Evolutionary conservation across 1,140 invertebrate genomes (phyloP).

Genomic region (Bombus vancouverensis): DNA sequence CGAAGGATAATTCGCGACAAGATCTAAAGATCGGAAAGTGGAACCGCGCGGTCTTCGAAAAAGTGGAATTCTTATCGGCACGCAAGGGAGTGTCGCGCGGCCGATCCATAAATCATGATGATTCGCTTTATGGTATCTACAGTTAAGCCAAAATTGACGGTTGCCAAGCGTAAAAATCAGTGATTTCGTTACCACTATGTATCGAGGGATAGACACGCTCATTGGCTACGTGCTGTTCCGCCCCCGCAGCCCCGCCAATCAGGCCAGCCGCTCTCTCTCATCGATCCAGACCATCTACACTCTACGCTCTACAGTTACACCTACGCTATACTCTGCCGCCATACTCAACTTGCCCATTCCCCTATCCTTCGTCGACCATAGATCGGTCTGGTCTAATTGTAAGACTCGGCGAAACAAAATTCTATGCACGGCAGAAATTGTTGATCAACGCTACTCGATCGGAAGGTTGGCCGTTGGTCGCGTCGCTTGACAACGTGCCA

Average conservation of each 20-base stretch:
- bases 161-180: slow-evolving; percentile 77
- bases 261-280: slow-evolving; percentile 77
- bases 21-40: not conserved
- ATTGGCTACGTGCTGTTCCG: slow-evolving; percentile 80
- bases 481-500: not conserved
- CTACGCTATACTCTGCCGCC: slow-evolving; percentile 75
- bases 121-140: slow-evolving; percentile 65
- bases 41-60: not conserved
- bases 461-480: not conserved
- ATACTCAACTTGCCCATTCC: slow-evolving; percentile 71
- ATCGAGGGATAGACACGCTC: slow-evolving; percentile 79
- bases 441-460: slow-evolving; percentile 25
- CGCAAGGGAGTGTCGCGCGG: not conserved
- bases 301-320: slow-evolving; percentile 46
- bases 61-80: slow-evolving; percentile 19
- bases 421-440: slow-evolving; percentile 28
- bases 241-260: slow-evolving; percentile 81
- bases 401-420: slow-evolving; percentile 57
- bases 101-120: slow-evolving; percentile 48
- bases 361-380: slow-evolving; percentile 62
- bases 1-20: not conserved
- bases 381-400: slow-evolving; percentile 50
- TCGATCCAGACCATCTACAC: slow-evolving; percentile 76
- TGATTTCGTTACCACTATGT: slow-evolving; percentile 80
- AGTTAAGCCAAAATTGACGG: slow-evolving; percentile 61